Base-by-base conservation (phyloP, 2,113 vertebrate genomes). In the Struthidea cinerea region DNA sequence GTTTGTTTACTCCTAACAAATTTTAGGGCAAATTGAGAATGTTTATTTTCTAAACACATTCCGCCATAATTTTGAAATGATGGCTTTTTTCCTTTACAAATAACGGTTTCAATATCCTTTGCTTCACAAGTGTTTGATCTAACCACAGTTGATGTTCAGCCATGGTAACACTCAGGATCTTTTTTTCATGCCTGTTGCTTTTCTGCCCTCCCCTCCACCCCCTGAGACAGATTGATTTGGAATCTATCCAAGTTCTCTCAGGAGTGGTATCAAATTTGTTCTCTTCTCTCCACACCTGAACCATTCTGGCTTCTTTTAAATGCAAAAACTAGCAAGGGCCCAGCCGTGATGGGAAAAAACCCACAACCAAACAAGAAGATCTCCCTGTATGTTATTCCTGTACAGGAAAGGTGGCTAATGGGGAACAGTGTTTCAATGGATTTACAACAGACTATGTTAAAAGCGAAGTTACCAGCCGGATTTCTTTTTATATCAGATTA, bases 81-180 rank as follows among this genome's bases (percentile, higher is more conserved):
- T 80, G 57, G 10, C 16, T 94, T 96, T 97, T 89, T 94, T 73
- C 42, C 50, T 90, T 96, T 82, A 89, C 80, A 80, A 94, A 59
- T 93, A 91, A 90, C 44, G 33, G 52, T 81, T 95, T 90, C 76
- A 65, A 61, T 85, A 82, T 94, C 69, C 67, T 83, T 69, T 93
- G 57, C 87, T 92, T 96, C 74, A 59, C 60, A 84, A 96, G 90
- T 93, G 67, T 94, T 95, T 96, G 81, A 93, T 96, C 80, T 93
- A 95, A 95, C 78, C 91, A 87, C 84, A 88, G 90, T 77, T 97
- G 91, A 95, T 75, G 79, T 90, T 82, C 86, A 95, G 90, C 87
- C 37, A 71, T 60, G 73, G 91, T 93, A 97, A 96, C 84, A 91
- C 87, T 84, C 41, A 4, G 60, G 59, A 84, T 94, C 77, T 85